Base-by-base conservation (phyloP, 2,113 vertebrate species). In the Coregonus clupeaformis region DNA sequence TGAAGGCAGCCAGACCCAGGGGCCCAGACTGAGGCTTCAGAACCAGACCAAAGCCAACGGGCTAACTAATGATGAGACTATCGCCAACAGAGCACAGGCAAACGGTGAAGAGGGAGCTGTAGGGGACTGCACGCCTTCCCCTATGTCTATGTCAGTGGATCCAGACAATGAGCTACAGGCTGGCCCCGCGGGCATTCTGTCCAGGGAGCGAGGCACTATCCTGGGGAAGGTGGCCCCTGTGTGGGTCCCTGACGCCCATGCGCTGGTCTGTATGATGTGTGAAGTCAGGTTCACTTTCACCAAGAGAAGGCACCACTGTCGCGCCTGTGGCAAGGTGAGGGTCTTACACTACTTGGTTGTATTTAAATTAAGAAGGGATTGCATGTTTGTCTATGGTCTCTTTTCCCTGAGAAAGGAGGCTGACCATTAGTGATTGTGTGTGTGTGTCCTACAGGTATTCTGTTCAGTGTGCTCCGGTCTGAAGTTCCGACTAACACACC, bases 241-340 rank as follows among this genome's bases (percentile, higher is more conserved):
- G 75, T 99, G 97, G 97, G 92, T 99, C 78, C 97, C 97, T 59
- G 97, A 99, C 90, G 95, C 96, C 78, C 95, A 99, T 89, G 97
- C 97, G 42, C 95, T 95, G 81, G 95, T 96, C 81, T 99, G 97
- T 91, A 99, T 98, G 97, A 98, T 97, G 91, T 99, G 97, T 71
- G 94, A 96, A 84, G 92, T 94, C 84, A 97, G 94, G 91, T 99
- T 99, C 86, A 98, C 97, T 30, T 98, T 98, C 80, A 98, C 97
- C 69, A 98, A 96, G 92, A 94, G 97, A 86, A 95, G 97, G 80
- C 97, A 99, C 86, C 97, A 99, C 85, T 99, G 97, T 90, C 95
- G 97, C 81, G 97, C 97, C 11, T 99, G 97, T 84, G 97, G 97
- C 64, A 98, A 98, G 96, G 97, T 98, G 92, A 93, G 77, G 16